Evolutionary conservation across 2,888 invertebrate species (phyloP).

Genomic region (Phalera bucephala): DNA sequence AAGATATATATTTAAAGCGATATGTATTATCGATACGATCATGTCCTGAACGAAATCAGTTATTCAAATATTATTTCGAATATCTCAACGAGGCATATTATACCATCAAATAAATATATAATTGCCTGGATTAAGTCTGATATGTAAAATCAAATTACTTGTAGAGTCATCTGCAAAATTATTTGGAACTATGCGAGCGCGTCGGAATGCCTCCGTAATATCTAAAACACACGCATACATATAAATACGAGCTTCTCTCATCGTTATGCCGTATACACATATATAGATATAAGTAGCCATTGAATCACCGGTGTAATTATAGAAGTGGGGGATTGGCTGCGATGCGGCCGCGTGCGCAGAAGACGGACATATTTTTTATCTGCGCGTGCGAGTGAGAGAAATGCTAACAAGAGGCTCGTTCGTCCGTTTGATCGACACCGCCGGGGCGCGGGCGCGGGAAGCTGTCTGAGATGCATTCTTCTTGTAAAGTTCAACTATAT

Average conservation of each 20-base stretch:
- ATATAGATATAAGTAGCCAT: conserved; percentile 81
- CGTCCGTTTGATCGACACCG: conserved; percentile 82
- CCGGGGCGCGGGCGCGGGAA: conserved; percentile 76
- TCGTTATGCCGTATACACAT: conserved; percentile 72
- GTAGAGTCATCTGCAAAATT: conserved; percentile 55
- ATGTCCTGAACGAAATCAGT: no score
- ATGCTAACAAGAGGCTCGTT: conserved; percentile 80
- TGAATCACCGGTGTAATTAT: conserved; percentile 83
- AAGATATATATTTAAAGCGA: no score
- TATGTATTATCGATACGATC: no score
- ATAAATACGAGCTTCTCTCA: conserved; percentile 71
- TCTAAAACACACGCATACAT: conserved; percentile 72
- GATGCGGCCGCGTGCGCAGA: conserved; percentile 67
- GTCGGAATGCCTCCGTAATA: conserved; percentile 59
- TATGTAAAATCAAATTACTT: no score
- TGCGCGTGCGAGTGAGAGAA: conserved; percentile 59
- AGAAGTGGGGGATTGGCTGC: conserved; percentile 83
- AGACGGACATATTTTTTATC: conserved; percentile 49
- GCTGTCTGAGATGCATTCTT: conserved; percentile 79
- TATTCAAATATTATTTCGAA: no score
- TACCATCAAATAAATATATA: background rate
- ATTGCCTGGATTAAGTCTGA: no score
- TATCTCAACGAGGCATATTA: background rate
- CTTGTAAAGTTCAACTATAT: conserved; percentile 81
- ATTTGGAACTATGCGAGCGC: conserved; percentile 54